Conservation (phyloP, 1,140 invertebrate genomes). For the Philotrypesis tridentata region DNA sequence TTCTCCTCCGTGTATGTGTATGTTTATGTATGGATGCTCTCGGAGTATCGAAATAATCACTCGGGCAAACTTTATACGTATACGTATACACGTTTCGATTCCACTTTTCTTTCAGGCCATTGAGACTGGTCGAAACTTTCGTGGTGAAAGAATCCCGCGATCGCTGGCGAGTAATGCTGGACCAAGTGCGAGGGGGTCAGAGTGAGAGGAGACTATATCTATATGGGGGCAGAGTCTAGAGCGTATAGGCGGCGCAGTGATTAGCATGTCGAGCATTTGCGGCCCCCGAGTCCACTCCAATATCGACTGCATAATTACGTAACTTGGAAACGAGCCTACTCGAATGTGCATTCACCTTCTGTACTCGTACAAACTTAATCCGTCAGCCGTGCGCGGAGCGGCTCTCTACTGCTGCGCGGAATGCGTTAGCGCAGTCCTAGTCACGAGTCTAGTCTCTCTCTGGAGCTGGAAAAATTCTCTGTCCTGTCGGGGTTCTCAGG, state of each 20-base stretch:
- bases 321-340: constrained; percentile 56
- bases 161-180: not conserved
- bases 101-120: not conserved
- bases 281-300: constrained; percentile 16
- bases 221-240: not conserved
- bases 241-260: not conserved
- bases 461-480: no score
- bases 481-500: not conserved
- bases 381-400: not conserved
- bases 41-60: no score
- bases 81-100: no score
- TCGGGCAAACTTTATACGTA: no score
- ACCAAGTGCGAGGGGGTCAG: not conserved
- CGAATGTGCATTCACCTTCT: constrained; percentile 27
- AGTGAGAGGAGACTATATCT: not conserved
- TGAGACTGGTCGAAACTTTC: not conserved
- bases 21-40: no score
- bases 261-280: constrained; percentile 27
- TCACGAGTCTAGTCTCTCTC: no score
- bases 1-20: no score
- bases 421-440: no score
- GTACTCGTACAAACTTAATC: constrained; percentile 15
- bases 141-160: not conserved
- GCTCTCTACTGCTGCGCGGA: not conserved
- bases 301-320: constrained; percentile 54